phyloP scores from a whole-genome alignment of 2,113 vertebrate species.

The Malaclemys terrapin region DNA sequence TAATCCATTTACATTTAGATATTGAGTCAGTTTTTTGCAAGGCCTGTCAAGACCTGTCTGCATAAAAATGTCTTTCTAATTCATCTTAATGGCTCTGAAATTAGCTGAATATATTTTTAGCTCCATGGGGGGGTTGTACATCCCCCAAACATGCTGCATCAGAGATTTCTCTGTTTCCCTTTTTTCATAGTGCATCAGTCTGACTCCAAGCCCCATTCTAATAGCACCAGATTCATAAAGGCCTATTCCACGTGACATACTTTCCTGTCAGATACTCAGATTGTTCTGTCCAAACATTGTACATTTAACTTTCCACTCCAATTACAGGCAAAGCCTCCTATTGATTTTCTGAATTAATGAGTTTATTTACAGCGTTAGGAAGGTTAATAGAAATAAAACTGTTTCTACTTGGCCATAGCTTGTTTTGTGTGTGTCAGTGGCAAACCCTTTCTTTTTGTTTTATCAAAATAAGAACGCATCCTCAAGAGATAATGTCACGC shows the following conservation, averaged over 20 bases:
- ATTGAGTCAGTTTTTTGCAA: background rate
- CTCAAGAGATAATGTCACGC: background rate
- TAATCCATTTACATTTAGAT: background rate
- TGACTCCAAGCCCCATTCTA: background rate
- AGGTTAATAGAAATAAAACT: background rate
- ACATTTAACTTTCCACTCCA: background rate
- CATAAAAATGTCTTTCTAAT: background rate
- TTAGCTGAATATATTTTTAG: background rate
- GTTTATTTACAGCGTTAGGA: constrained; percentile 1
- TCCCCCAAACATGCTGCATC: background rate
- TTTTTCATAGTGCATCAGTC: background rate
- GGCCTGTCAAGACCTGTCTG: background rate
- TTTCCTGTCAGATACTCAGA: background rate
- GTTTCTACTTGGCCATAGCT: background rate
- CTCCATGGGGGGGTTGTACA: background rate
- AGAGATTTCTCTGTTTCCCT: background rate
- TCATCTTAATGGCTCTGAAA: background rate
- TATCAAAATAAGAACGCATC: background rate
- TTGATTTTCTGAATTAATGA: background rate
- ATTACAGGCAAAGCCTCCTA: constrained; percentile 7
- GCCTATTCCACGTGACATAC: background rate
- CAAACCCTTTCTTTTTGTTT: background rate
- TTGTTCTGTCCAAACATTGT: background rate
- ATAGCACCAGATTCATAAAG: background rate
- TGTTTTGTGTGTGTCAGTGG: background rate